Evolutionary conservation across 2,797 vertebrate species (phyloP).

Genomic region (Phoebastria nigripes): DNA sequence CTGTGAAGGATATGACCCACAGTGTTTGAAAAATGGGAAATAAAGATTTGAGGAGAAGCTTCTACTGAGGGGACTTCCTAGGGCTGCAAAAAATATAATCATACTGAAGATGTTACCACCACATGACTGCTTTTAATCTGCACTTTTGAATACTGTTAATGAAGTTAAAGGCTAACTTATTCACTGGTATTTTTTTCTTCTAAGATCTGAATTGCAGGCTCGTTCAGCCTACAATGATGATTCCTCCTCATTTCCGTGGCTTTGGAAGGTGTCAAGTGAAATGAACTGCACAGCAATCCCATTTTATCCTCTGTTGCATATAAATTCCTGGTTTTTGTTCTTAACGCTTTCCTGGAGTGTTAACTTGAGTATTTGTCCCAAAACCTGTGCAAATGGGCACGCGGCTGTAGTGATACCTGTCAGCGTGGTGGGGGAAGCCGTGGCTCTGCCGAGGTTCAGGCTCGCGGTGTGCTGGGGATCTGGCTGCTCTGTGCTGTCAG

Average conservation of each 20-base stretch:
- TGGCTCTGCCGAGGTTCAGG: not conserved
- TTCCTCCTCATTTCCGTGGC: not conserved
- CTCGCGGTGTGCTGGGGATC: not conserved
- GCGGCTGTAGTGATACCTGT: not conserved
- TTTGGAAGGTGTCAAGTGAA: not conserved
- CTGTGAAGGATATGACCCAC: not conserved
- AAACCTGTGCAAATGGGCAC: not conserved
- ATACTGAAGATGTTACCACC: not conserved
- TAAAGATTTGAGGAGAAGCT: not conserved
- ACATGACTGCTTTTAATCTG: not conserved
- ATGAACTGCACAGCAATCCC: not conserved
- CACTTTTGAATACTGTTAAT: not conserved
- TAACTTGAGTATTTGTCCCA: not conserved
- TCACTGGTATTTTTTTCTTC: not conserved
- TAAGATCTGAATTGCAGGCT: not conserved
- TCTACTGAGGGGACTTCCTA: not conserved
- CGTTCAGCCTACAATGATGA: rapidly evolving
- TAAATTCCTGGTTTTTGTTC: not conserved
- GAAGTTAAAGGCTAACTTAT: not conserved
- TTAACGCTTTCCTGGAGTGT: not conserved
- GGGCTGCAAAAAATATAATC: not conserved
- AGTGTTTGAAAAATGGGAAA: constrained; percentile 24
- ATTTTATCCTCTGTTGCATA: not conserved
- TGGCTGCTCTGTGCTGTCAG: not conserved
- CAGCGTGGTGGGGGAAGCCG: not conserved